Evolutionary conservation across 2,113 vertebrate genomes (phyloP), one percentile per base, ranked within the genome.

Genomic region (Petrocephalus zakoni): DNA sequence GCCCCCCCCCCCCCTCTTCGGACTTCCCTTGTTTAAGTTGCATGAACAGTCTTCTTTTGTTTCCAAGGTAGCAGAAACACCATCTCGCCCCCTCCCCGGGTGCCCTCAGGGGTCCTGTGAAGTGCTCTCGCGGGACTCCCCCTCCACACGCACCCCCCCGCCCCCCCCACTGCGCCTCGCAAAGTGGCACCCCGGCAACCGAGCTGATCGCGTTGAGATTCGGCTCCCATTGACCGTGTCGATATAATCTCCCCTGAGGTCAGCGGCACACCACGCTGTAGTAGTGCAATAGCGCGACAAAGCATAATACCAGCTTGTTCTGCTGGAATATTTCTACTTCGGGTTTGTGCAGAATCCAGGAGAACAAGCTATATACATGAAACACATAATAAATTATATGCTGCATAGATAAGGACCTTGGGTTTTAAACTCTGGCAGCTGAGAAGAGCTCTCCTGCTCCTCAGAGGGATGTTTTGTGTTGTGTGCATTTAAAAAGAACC

Each of bases 51-150:
- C 17, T 52, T 6, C 29, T 90, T 84, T 86, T 88, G 92, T 94
- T 93, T 90, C 94, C 93, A 93, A 90, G 90, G 93, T 91, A 94
- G 92, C 91, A 64, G 88, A 86, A 92, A 91, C 91, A 90, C 90
- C 49, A 42, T 22, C 46, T 89, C 85, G 68, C 83, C 85, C 53
- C 58, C 68, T 15, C n/a, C 11, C 64, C n/a, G 25, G 11, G 25
- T 72, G 64, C 64, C 25, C 25, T 72, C 81, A 68, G 91, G 88
- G 81, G 34, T 42, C 47, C 87, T 87, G 19, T 47, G 89, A 68
- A 88, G 87, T 88, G 86, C 86, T 84, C 88, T 46, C 19, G 34
- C 19, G 34, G 75, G 75, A 22, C 37, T 46, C 6, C 37, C 75
- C 75, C 19, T n/a, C n/a, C n/a, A n/a, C n/a, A n/a, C n/a, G n/a